Base-by-base conservation (phyloP, 2,113 vertebrate species). In the Vimba vimba region DNA sequence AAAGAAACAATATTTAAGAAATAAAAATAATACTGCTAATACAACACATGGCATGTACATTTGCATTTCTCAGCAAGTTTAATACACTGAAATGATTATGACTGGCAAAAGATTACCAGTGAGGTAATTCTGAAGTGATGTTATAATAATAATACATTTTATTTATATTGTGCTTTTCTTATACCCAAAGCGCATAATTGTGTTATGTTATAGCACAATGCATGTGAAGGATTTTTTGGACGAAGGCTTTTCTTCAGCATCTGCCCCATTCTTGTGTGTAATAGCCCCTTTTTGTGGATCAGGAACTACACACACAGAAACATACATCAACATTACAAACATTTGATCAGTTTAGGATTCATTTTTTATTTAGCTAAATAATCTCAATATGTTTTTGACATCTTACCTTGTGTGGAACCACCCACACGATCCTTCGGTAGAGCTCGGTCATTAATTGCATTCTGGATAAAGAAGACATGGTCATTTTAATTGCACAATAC, bases 211-310 rank as follows among this genome's bases (percentile, higher is more conserved):
- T 8, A 43, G 88, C 68, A 95, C 6, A 77, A 90, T 43, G 71
- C 95, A 95, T 57, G 92, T 83, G 23, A 19, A 83, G 7, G 94
- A 94, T 78, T 90, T 93, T 87, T 91, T 92, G 30, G 87, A 74
- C 19, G 19, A 57, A 57, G 55, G 55, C 75, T 21, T 52, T 47
- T 30, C 21, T 27, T n/a, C 64, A 23, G 52, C 84, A 25, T 85
- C 74, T 0, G 12, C 55, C 84, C 57, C 33, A 55, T 12, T 64
- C 27, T 43, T 77, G 60, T 69, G 27, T 27, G 52, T 39, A 27
- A 15, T 27, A 45, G 15, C 57, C 23, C 7, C 80, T 69, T 86
- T 85, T 74, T 84, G 77, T 33, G 78, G 12, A 15, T 21, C 93
- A 93, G 64, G 73, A 90, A 90, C 43, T 69, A 21, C 36, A 86